Evolutionary conservation across 2,113 vertebrate genomes (phyloP), one percentile per base, ranked within the genome.

Genomic region (Speoplatyrhinus poulsoni): DNA sequence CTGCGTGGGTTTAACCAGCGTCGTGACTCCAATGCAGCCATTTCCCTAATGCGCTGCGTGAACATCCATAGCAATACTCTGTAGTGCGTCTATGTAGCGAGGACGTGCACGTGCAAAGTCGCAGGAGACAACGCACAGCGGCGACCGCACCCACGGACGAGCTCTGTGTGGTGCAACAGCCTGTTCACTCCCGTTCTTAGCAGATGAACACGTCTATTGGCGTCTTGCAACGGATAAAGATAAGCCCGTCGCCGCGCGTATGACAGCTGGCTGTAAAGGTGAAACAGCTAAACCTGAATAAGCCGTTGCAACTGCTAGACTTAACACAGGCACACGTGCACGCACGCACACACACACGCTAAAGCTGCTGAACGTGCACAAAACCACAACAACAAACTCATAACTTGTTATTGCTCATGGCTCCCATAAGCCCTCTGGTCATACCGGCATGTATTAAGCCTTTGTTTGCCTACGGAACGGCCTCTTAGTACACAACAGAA

Each of bases 161-260:
- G 32, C 49, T 64, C 5, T n/a, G 12, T 52, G 55, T 67, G 64
- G 26, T 57, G 64, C 85, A 84, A 87, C 80, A 76, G 69, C 76
- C 63, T 0, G 11, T 19, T 70, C 72, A 33, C 73, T 69, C 72
- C 73, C 65, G 3, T 12, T 19, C 47, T 71, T 65, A 76, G 46
- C 26, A 26, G 15, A 54, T 67, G 46, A 74, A 72, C 63, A 19
- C 67, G 60, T 67, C 46, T 7, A 68, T 73, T 73, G 49, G 3
- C 53, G 65, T 62, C 67, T 69, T 13, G 57, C 9, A 52, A 52
- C 49, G 26, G 26, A 26, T 26, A 26, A 26, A 26, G 26, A 26
- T 26, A 26, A 26, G 26, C 26, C 26, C 2, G 26, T 3, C 26
- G 26, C 26, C 26, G 1, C 26, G 26, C 26, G 26, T 26, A 26